These are phyloP conservation scores for Pectinophora gossypiella DNA, from an alignment of 1,140 invertebrate genomes.

Conservation along the genomic window DNA sequence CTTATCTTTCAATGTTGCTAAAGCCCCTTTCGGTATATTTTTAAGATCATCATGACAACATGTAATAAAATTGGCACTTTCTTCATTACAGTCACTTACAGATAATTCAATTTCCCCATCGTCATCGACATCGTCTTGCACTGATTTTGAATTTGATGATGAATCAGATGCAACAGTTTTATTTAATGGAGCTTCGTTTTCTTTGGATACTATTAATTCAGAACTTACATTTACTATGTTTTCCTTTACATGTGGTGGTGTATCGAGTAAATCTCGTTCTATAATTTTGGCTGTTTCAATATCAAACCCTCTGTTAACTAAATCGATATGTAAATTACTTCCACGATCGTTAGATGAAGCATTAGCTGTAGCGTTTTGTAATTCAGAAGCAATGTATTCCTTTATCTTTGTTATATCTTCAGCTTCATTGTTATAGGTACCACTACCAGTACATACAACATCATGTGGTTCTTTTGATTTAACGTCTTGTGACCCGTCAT, in stretches of 20 bases:
- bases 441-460: neutral
- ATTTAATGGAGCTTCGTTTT: slow-evolving; percentile 9
- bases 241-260: slow-evolving; percentile 12
- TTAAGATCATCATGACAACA: slow-evolving; percentile 32
- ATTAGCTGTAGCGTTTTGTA: neutral
- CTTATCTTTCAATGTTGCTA: slow-evolving; percentile 52
- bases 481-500: slow-evolving; percentile 49
- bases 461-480: slow-evolving; percentile 26
- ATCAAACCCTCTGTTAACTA: slow-evolving; percentile 62
- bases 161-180: slow-evolving; percentile 21
- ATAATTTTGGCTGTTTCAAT: slow-evolving; percentile 60
- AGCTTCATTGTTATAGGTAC: slow-evolving; percentile 28
- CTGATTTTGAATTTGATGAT: neutral
- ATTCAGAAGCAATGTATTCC: slow-evolving; percentile 39
- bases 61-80: slow-evolving; percentile 41
- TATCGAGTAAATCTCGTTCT: slow-evolving; percentile 55
- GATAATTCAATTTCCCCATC: slow-evolving; percentile 47
- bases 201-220: too few relatives aligned
- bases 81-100: slow-evolving; percentile 46
- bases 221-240: neutral
- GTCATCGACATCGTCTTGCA: slow-evolving; percentile 29
- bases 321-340: slow-evolving; percentile 42
- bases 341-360: slow-evolving; percentile 10
- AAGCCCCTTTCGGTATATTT: slow-evolving; percentile 18
- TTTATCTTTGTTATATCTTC: slow-evolving; percentile 59